These are phyloP conservation scores for Drosophila parabipectinata DNA, from an alignment of 1,140 invertebrate species.

Conservation along the genomic window DNA sequence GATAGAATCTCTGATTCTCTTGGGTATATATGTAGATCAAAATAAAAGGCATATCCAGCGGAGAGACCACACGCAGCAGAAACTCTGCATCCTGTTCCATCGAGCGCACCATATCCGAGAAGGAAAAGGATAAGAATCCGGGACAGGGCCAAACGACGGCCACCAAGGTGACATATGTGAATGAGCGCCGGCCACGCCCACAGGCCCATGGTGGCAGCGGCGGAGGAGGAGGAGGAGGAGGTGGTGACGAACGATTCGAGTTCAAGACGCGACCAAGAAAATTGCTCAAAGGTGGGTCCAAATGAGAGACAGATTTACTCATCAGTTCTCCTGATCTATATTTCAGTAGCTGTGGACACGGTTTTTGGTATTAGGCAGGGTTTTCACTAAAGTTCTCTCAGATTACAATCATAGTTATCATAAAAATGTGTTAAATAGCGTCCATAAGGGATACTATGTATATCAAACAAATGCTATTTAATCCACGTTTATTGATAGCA, in stretches of 20 bases:
- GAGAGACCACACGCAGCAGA: constrained; percentile 78
- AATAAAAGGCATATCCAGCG: constrained; percentile 80
- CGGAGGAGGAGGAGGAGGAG: constrained; percentile 17
- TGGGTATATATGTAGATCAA: constrained; percentile 39
- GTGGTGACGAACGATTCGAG: constrained; percentile 73
- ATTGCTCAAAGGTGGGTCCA: constrained; percentile 74
- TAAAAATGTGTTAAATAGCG: too few relatives aligned
- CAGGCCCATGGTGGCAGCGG: constrained; percentile 40
- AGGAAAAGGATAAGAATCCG: constrained; percentile 54
- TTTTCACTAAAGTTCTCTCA: not conserved
- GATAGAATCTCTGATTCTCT: not conserved
- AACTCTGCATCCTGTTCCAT: constrained; percentile 81
- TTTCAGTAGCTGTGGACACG: constrained; percentile 65
- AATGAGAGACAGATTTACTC: constrained; percentile 4
- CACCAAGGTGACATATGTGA: constrained; percentile 85
- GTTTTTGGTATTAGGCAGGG: constrained; percentile 25
- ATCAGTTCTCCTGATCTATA: constrained; percentile 7
- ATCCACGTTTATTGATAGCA: constrained; percentile 4
- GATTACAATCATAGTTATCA: not conserved
- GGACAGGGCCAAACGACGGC: constrained; percentile 61
- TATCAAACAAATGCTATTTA: not conserved
- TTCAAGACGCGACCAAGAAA: constrained; percentile 81
- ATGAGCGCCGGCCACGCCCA: constrained; percentile 86
- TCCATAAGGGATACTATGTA: too few relatives aligned
- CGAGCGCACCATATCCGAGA: constrained; percentile 77